Base-by-base conservation (phyloP, 2,113 vertebrate species). In the Platysternon megacephalum region DNA sequence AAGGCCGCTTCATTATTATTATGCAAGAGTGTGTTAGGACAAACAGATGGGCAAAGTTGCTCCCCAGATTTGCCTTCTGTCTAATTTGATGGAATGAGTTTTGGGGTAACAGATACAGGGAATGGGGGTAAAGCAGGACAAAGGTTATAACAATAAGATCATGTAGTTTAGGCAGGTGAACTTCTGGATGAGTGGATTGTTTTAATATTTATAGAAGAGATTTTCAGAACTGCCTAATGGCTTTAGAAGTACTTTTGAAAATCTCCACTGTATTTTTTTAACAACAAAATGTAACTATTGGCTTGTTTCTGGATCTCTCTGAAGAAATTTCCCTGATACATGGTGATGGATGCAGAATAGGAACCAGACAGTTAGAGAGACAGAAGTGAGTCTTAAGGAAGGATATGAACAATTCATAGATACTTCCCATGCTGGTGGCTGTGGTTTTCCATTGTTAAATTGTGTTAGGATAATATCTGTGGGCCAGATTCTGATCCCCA, bases 371-470 rank as follows among this genome's bases (percentile, higher is more conserved):
- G 78, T 82, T 87, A 26, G 16, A 56, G 88, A 79, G 82, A 16
- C 58, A 68, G 88, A 78, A 65, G 85, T n/a, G 32, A 76, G 90
- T 89, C 93, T 1, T 1, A 42, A 26, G 83, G 87, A 72, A 65
- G 35, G 89, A 83, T 39, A 0, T 16, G 87, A 81, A 93, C 94
- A 92, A 95, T 95, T 97, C 95, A 92, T 61, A 58, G 65, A 49
- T 95, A 65, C 79, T 85, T 72, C 78, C 91, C 28, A 2, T 26
- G 48, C n/a, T 2, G 44, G 92, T 81, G 65, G 85, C 65, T 92
- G 56, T 39, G n/a, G 9, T 49, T 95, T 95, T 88, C 92, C 65
- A 88, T 79, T 85, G 46, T 19, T 85, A 44, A 3, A 1, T 24
- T 3, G 32, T 1, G 2, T 4, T 32, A 3, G 2, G 2, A 79